Evolutionary conservation across 2,888 invertebrate genomes (phyloP).

Genomic region (Spicauda simplicius): DNA sequence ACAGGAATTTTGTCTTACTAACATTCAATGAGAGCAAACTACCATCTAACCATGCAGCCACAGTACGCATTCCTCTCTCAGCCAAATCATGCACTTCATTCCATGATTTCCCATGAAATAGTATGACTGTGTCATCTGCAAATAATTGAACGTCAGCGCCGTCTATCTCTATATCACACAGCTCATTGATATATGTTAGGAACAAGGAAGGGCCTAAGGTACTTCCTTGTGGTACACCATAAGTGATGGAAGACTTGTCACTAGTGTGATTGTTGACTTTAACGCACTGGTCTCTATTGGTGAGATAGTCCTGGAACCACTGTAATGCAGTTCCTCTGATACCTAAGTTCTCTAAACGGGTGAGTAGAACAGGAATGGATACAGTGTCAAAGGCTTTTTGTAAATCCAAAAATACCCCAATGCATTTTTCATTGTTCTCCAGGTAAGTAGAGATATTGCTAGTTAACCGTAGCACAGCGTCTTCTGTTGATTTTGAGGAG

Average conservation of each 20-base stretch:
- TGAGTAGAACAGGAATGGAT: too few relatives aligned
- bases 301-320: too few relatives aligned
- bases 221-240: slow-evolving; percentile 24
- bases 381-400: too few relatives aligned
- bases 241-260: neutral
- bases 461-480: too few relatives aligned
- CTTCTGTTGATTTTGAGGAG: too few relatives aligned
- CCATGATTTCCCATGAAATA: neutral
- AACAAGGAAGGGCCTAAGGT: slow-evolving; percentile 10
- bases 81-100: neutral
- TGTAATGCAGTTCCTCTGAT: too few relatives aligned
- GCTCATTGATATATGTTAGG: slow-evolving; percentile 11
- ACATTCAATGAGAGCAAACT: neutral
- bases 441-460: too few relatives aligned
- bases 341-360: too few relatives aligned
- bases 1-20: too few relatives aligned
- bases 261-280: too few relatives aligned
- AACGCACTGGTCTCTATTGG: too few relatives aligned
- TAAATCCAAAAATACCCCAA: slow-evolving; percentile 11
- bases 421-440: slow-evolving; percentile 15
- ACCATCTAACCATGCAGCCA: slow-evolving; percentile 15
- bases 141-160: neutral
- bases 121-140: too few relatives aligned
- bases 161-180: slow-evolving; percentile 3
- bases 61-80: slow-evolving; percentile 4